These are phyloP conservation scores for Cyclophora albipunctata DNA, from an alignment of 2,888 invertebrate genomes.

Conservation along the genomic window DNA sequence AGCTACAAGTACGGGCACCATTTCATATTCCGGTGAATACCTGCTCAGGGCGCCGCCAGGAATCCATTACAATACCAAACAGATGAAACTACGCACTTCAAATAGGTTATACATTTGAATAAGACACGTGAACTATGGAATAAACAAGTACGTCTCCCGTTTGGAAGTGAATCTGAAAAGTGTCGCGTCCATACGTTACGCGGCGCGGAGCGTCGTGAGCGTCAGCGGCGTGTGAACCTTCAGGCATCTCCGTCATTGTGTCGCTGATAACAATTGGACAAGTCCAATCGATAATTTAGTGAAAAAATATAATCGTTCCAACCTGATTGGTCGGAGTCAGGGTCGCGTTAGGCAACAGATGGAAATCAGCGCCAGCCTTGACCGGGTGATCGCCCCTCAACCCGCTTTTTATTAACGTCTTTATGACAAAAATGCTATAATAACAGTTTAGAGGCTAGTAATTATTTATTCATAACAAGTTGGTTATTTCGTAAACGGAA, in stretches of 20 bases:
- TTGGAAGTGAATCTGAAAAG: no score
- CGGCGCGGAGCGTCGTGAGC: no score
- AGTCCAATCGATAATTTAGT: conserved; percentile 52
- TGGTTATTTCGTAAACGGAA: conserved; percentile 20
- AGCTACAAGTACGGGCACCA: no score
- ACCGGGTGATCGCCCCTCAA: conserved; percentile 58
- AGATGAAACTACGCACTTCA: conserved; percentile 7
- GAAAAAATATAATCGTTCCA: conserved; percentile 62
- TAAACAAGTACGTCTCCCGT: conserved; percentile 1
- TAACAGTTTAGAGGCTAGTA: conserved; percentile 8
- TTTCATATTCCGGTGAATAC: conserved; percentile 3
- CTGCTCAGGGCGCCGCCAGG: conserved; percentile 4
- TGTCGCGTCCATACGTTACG: no score
- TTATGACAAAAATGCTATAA: conserved; percentile 22
- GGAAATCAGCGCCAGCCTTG: conserved; percentile 61
- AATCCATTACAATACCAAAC: conserved; percentile 7
- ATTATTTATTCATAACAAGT: conserved; percentile 10
- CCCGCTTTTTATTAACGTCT: conserved; percentile 42
- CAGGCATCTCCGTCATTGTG: conserved; percentile 12
- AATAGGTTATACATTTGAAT: conserved; percentile 7
- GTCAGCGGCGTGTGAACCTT: neutral
- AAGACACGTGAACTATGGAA: conserved; percentile 1
- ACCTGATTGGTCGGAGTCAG: conserved; percentile 66
- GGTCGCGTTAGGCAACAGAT: conserved; percentile 66
- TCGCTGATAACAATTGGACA: conserved; percentile 24